Conservation (phyloP, 2,797 vertebrate genomes). For the Thripadectes ignobilis region DNA sequence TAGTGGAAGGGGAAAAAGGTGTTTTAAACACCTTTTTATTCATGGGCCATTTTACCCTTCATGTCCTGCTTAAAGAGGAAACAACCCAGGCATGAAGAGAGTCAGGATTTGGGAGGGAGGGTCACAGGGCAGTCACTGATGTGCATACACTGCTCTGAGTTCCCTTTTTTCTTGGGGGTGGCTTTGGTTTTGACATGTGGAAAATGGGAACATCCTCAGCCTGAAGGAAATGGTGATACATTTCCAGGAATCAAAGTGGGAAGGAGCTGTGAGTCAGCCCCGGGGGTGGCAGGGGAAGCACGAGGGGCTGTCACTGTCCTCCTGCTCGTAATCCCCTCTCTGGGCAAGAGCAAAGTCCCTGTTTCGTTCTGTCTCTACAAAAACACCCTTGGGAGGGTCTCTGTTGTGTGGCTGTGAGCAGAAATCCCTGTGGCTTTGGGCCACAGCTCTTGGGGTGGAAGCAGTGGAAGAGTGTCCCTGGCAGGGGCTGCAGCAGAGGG, state of each 20-base stretch:
- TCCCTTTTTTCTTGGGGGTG: background rate
- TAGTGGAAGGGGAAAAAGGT: background rate
- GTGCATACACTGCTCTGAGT: background rate
- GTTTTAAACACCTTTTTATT: background rate
- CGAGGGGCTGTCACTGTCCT: background rate
- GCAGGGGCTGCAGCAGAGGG: background rate
- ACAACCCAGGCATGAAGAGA: background rate
- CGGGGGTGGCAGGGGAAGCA: background rate
- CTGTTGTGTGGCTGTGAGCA: background rate
- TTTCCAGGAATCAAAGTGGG: background rate
- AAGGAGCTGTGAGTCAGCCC: background rate
- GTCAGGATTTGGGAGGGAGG: background rate
- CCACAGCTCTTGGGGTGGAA: background rate
- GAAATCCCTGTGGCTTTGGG: background rate
- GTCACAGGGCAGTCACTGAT: background rate
- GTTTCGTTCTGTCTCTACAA: background rate
- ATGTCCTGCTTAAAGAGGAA: background rate
- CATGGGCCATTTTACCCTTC: rapidly evolving
- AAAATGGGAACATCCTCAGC: background rate
- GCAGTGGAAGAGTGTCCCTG: background rate
- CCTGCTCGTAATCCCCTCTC: background rate
- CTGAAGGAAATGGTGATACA: background rate
- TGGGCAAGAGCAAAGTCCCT: background rate
- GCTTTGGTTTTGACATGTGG: background rate
- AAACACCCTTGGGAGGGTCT: background rate